A percentile compares a stretch with the other conserved stretches of the same genome.
Evolutionary conservation across 2,113 vertebrate species (phyloP).

Genomic region (Eubucco bourcierii): DNA sequence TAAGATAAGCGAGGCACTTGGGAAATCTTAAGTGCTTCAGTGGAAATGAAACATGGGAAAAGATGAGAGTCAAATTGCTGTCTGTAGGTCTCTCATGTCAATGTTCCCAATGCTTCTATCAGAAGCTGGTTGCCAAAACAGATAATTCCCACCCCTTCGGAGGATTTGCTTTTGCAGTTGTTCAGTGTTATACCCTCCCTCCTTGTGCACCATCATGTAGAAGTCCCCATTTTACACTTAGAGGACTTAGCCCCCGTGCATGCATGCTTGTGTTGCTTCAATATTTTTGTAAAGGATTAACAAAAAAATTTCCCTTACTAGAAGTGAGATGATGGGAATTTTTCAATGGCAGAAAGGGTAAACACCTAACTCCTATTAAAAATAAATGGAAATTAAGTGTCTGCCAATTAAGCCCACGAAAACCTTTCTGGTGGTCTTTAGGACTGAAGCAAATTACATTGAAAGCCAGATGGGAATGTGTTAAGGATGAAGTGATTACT

Average conservation of each 20-base stretch:
- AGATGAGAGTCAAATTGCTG: background rate
- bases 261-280: background rate
- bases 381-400: conserved; percentile 42
- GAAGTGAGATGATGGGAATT: conserved; percentile 35
- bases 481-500: conserved; percentile 8
- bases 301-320: conserved; percentile 6
- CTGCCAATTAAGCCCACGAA: conserved; percentile 36
- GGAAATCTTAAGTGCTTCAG: background rate
- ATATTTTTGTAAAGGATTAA: conserved; percentile 48
- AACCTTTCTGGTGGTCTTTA: conserved; percentile 48
- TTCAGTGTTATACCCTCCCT: background rate
- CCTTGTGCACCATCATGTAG: background rate
- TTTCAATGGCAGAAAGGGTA: conserved; percentile 45
- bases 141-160: background rate
- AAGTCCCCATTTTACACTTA: background rate
- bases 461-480: conserved; percentile 22
- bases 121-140: conserved; percentile 6
- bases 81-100: background rate
- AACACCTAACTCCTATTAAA: conserved; percentile 40
- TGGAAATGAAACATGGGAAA: conserved; percentile 19
- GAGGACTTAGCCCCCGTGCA: background rate
- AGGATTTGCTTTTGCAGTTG: background rate
- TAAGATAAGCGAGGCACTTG: conserved; percentile 8
- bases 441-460: conserved; percentile 9
- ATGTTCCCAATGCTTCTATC: background rate